Evolutionary conservation across 2,888 invertebrate species (phyloP).

Genomic region (Chaetogeoica ovagalla): DNA sequence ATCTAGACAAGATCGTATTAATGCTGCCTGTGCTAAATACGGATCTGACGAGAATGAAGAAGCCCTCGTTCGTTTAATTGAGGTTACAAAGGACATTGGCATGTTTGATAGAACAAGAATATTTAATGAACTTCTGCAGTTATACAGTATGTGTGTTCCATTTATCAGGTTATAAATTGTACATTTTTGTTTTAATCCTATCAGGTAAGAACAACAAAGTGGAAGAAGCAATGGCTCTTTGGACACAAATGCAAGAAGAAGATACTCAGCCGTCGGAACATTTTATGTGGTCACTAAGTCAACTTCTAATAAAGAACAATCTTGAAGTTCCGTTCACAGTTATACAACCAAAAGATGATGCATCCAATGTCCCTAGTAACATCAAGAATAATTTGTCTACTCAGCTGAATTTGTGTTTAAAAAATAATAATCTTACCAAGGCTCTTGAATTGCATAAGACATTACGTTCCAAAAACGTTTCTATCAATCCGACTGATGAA

Average conservation of each 20-base stretch:
- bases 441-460: conserved; percentile 20
- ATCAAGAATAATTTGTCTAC: conserved; percentile 27
- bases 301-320: conserved; percentile 68
- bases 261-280: conserved; percentile 70
- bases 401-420: conserved; percentile 52
- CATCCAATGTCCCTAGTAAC: background rate
- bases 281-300: conserved; percentile 70
- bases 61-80: conserved; percentile 74
- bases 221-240: conserved; percentile 75
- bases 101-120: conserved; percentile 76
- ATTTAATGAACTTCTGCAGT: conserved; percentile 74
- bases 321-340: conserved; percentile 73
- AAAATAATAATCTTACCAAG: conserved; percentile 17
- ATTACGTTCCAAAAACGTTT: background rate
- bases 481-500: background rate
- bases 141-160: conserved; percentile 63
- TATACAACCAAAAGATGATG: conserved; percentile 16
- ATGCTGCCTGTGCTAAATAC: conserved; percentile 67
- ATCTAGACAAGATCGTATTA: conserved; percentile 69
- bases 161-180: background rate
- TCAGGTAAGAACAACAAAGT: conserved; percentile 69
- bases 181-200: background rate
- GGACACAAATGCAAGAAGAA: conserved; percentile 86
- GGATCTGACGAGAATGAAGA: conserved; percentile 67
- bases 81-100: conserved; percentile 75